Base-by-base conservation (phyloP, 2,113 vertebrate species). In the Megaleporinus macrocephalus region DNA sequence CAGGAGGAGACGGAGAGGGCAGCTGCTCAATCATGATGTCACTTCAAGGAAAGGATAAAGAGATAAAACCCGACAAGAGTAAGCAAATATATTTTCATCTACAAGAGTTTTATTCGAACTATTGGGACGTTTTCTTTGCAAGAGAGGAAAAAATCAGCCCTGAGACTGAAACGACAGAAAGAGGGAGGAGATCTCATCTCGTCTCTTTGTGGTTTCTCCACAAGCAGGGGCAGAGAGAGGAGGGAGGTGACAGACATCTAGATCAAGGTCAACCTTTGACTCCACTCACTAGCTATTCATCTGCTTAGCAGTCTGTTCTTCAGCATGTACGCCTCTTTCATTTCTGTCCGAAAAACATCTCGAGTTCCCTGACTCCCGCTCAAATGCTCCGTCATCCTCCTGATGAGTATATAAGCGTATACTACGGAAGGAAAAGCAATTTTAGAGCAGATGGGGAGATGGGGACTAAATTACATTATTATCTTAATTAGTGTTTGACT, bases 261-360 rank as follows among this genome's bases (percentile, higher is more conserved):
- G 80, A 86, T 86, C 72, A 86, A 53, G 76, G 47, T 57, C n/a
- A 76, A 44, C 30, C 49, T 15, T 63, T 61, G 51, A 53, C 24
- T 27, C 26, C 79, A 81, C 30, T 73, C 66, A 65, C 47, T 47
- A 44, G 6, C 10, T 44, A 55, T 44, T n/a, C 1, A 27, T 59
- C 30, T 4, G 49, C 24, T 22, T 20, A 66, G 9, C 10, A 12
- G 20, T 53, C 20, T 59, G 27, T 30, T 22, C 53, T 22, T 55
- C 53, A 20, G 1, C 20, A 22, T 18, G 53, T 33, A 55, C n/a
- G 27, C n/a, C 61, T 74, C 33, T 26, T 18, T 59, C 49, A 47
- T 27, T 27, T n/a, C 36, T 63, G 18, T 72, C n/a, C 26, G 11
- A 7, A 22, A 55, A 55, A 55, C 16, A 55, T 51, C 20, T 1